Base-by-base conservation (phyloP, 2,888 invertebrate species). In the Nematopogon swammerdamellus region DNA sequence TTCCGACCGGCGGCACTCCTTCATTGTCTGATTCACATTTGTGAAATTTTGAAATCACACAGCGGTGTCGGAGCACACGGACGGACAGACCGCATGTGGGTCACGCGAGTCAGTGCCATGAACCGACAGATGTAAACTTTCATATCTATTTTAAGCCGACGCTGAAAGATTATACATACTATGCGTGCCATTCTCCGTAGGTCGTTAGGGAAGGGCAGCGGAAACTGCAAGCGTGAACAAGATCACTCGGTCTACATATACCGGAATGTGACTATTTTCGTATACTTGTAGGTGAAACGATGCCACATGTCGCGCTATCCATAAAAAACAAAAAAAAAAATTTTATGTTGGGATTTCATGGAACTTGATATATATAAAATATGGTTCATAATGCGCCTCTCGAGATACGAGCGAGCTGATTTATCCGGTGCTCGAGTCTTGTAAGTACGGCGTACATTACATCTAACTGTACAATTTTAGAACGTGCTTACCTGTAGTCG, bases 401-500 rank as follows among this genome's bases (percentile, higher is more conserved):
- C 11, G 6, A 36, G 36, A 36, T 14, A 14, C 11, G 14, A 36
- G 36, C 8, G 3, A 14, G 11, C 14, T 36, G 11, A 36, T 36
- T 36, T 36, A 36, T 36, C n/a, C 11, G 36, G 11, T 36, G 36
- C 11, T 36, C 11, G 36, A 14, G 11, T 14, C 36, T 3, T 36
- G 11, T 14, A 36, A 4, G n/a, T 25, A n/a, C n/a, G n/a, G n/a
- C n/a, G 25, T n/a, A n/a, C n/a, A n/a, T n/a, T 25, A 36, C 36
- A 36, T 36, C 4, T 36, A 14, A 8, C 36, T 14, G n/a, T 36
- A 36, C 36, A 14, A 36, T 36, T 36, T 36, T 36, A 36, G 36
- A 36, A 53, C 52, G 52, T 59, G 60, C 63, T 59, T 69, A 68
- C 68, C 67, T 71, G 65, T 57, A 58, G 57, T 53, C 51, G 57